Base-by-base conservation (phyloP, 2,113 vertebrate genomes). In the Rissa tridactyla region DNA sequence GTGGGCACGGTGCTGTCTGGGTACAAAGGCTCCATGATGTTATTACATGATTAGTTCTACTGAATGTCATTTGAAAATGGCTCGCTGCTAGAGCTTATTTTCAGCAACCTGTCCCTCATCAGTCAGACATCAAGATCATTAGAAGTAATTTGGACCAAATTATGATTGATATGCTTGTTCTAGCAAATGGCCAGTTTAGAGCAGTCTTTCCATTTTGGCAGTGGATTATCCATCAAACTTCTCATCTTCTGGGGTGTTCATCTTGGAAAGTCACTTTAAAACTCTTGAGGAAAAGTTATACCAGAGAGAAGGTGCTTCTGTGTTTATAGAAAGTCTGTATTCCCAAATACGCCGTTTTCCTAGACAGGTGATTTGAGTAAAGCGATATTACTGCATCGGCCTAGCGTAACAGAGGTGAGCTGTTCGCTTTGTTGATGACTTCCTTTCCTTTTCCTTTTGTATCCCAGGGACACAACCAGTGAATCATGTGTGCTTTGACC, bases 401-500 rank as follows among this genome's bases (percentile, higher is more conserved):
- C 47, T 47, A 13, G 54, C 42, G 10, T 6, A 8, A 13, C 6
- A 70, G 51, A 81, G 10, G 7, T 38, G 36, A 95, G 26, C 52
- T 60, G 23, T 19, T 91, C 32, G 4, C 34, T 64, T 34, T 26
- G 40, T 44, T 69, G 21, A 1, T 32, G 27, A 69, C 11, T 57
- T 77, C 22, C 36, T 47, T 68, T 88, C 46, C 42, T 90, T 79
- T 71, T 46, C 42, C 47, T 57, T 72, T 58, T 49, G 30, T 44
- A 26, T 81, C 38, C 18, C 82, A 99, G 99, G 99, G 72, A 83
- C 91, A 20, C 98, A 69, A 61, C 96, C 86, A 80, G 97, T 98
- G 70, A 58, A 60, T 70, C 95, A 98, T 10, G 61, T 97, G 69
- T 99, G 99, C 96, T 96, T 97, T 84, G 98, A 99, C 82, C 95